phyloP scores from a whole-genome alignment of 37 sponge, comb jelly and placozoan species.

The Geodia barretti region DNA sequence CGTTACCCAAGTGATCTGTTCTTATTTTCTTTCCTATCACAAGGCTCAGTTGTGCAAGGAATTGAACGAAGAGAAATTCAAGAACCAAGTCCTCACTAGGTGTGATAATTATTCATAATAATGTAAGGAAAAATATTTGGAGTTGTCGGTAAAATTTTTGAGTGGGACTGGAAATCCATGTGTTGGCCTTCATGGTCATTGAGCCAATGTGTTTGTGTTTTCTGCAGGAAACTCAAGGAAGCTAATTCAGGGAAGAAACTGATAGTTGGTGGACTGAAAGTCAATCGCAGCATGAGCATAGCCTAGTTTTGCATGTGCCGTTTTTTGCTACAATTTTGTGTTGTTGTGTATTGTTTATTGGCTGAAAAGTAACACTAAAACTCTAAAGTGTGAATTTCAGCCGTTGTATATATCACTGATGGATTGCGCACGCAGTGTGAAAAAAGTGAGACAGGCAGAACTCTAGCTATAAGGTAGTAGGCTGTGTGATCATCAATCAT shows the following conservation, averaged over 20 bases:
- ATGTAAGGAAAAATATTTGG: not conserved
- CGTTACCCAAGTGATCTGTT: too few species aligned
- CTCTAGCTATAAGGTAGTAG: too few species aligned
- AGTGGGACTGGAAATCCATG: not conserved
- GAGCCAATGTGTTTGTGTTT: not conserved
- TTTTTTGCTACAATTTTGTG: conserved; percentile 10
- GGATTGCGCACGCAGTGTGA: too few species aligned
- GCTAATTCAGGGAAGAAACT: conserved; percentile 2
- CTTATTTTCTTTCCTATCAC: too few species aligned
- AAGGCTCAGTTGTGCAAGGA: conserved; percentile 86
- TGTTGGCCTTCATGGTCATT: not conserved
- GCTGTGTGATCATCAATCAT: too few species aligned
- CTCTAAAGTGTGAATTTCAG: too few species aligned
- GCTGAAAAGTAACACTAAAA: not conserved
- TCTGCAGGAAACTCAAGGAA: conserved; percentile 33
- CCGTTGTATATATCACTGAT: too few species aligned
- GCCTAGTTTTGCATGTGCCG: not conserved
- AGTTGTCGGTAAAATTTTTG: not conserved
- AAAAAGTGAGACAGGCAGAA: too few species aligned
- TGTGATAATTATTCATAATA: not conserved
- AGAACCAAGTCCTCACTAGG: conserved; percentile 78
- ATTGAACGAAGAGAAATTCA: conserved; percentile 91
- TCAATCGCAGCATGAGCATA: conserved; percentile 60
- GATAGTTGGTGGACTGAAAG: conserved; percentile 20
- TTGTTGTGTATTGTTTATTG: not conserved